Evolutionary conservation across 2,797 vertebrate genomes (phyloP).

Genomic region (Pantherophis vulpinus): DNA sequence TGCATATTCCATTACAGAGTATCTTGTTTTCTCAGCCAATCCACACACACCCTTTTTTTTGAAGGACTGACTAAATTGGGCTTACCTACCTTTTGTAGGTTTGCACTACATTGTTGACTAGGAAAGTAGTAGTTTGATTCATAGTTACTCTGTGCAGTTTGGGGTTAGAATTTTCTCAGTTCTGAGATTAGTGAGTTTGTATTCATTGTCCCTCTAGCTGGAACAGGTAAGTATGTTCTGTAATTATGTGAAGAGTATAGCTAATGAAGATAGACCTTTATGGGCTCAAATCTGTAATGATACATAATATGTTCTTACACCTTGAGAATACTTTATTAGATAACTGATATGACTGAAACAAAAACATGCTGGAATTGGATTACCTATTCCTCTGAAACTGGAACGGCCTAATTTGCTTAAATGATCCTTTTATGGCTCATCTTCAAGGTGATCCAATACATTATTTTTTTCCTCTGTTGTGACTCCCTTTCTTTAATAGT

Average conservation of each 20-base stretch:
- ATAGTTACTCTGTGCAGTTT: background rate
- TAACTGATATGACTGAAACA: conserved; percentile 6
- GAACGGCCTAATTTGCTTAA: conserved; percentile 11
- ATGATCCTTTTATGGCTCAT: conserved; percentile 12
- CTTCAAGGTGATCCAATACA: conserved; percentile 7
- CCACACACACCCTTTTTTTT: background rate
- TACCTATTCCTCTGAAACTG: background rate
- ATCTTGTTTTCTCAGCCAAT: background rate
- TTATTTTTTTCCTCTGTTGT: background rate
- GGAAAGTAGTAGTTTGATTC: background rate
- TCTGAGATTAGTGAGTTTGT: background rate
- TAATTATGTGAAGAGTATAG: background rate
- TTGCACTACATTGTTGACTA: background rate
- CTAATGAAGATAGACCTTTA: background rate
- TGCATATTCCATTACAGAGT: background rate
- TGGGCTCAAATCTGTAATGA: background rate
- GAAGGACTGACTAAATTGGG: background rate
- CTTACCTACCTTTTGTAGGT: background rate
- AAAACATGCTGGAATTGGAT: background rate
- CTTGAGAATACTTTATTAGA: background rate
- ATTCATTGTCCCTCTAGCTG: background rate
- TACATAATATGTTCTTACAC: background rate
- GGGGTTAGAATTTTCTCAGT: background rate
- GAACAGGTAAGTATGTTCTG: background rate
- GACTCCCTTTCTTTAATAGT: background rate